Conservation (phyloP, 1,140 invertebrate genomes). For the Dufourea novaeangliae region DNA sequence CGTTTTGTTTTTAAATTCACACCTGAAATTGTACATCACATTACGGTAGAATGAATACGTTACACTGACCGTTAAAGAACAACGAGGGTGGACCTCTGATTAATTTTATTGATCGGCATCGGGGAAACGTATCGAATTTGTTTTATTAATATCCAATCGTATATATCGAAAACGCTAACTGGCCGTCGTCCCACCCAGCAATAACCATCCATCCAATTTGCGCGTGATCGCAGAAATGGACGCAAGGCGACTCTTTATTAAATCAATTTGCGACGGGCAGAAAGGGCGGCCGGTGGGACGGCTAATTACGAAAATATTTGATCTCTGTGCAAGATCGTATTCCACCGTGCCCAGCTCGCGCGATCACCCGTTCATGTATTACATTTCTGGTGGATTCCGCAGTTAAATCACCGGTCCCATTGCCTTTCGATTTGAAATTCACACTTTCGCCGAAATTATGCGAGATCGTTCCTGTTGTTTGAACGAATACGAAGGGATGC, state of each 20-base stretch:
- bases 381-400: not conserved
- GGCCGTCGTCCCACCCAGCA: not conserved
- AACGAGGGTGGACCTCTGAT: conserved; percentile 1
- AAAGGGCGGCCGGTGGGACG: not conserved
- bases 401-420: not conserved
- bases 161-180: conserved; percentile 23
- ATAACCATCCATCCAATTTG: conserved; percentile 48
- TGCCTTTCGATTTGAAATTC: not conserved
- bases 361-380: not conserved
- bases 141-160: conserved; percentile 46
- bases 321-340: conserved; percentile 14
- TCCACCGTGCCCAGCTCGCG: not conserved
- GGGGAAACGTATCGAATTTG: conserved; percentile 17
- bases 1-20: not conserved
- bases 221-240: conserved; percentile 42
- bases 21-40: not conserved
- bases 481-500: no score
- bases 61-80: not conserved
- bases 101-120: conserved; percentile 14
- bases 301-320: conserved; percentile 53
- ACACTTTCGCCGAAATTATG: no score
- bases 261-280: conserved; percentile 24
- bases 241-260: conserved; percentile 38
- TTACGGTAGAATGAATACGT: not conserved
- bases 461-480: no score